Conservation (phyloP, 1,140 invertebrate genomes). For the Ganaspis sp. region DNA sequence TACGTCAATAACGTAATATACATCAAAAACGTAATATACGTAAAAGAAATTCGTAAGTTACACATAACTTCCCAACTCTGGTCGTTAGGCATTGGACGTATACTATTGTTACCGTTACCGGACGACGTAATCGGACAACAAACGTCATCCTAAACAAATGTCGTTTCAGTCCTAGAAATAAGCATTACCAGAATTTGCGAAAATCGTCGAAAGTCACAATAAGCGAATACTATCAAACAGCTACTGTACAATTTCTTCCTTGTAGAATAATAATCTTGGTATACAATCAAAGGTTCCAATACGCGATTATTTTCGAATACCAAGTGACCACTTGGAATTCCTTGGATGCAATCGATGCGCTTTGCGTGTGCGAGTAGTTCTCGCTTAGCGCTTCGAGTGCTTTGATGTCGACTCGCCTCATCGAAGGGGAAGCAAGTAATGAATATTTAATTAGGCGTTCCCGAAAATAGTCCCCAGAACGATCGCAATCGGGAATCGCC, state of each 20-base stretch:
- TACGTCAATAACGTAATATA: too few relatives aligned
- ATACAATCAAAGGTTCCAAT: neutral
- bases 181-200: too few relatives aligned
- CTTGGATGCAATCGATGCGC: constrained; percentile 37
- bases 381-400: constrained; percentile 41
- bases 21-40: too few relatives aligned
- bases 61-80: too few relatives aligned
- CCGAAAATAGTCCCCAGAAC: neutral
- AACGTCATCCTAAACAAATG: too few relatives aligned
- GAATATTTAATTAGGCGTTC: constrained; percentile 53
- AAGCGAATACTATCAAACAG: neutral
- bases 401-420: constrained; percentile 52
- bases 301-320: neutral
- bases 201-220: constrained; percentile 28
- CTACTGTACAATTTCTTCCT: neutral
- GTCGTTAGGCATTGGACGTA: too few relatives aligned
- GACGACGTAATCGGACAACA: too few relatives aligned
- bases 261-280: neutral
- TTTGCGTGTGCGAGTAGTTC: constrained; percentile 43
- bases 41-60: too few relatives aligned
- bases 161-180: too few relatives aligned
- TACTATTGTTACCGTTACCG: too few relatives aligned
- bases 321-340: constrained; percentile 50
- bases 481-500: neutral
- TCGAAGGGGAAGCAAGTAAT: constrained; percentile 40